Conservation (phyloP, 2,888 invertebrate species). For the Nephrocerus scutellatus region DNA sequence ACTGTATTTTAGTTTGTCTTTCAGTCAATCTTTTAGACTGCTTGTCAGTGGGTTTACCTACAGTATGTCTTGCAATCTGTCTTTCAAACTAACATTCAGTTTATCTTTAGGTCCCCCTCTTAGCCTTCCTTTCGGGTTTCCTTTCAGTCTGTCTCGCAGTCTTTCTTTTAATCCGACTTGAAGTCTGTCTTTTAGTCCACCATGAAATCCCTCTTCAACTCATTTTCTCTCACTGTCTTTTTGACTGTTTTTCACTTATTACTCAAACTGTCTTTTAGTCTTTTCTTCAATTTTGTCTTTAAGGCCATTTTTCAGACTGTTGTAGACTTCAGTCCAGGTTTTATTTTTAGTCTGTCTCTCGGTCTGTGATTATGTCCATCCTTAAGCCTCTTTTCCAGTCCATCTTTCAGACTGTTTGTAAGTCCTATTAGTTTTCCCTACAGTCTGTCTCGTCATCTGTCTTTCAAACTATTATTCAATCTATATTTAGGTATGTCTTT, state of each 20-base stretch:
- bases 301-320: no score
- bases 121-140: no score
- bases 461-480: background rate
- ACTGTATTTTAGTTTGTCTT: no score
- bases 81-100: no score
- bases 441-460: background rate
- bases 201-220: background rate
- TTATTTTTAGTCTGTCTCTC: background rate
- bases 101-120: no score
- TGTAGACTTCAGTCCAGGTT: background rate
- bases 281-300: background rate
- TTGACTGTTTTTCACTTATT: background rate
- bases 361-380: background rate
- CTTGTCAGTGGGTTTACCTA: no score
- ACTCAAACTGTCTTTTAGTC: background rate
- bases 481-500: background rate
- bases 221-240: background rate
- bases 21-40: no score
- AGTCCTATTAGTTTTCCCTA: background rate
- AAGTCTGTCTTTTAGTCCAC: background rate
- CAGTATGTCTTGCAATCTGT: no score
- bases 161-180: background rate
- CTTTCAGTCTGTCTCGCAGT: background rate
- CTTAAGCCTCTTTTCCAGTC: background rate
- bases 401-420: background rate